Conservation (phyloP, 2,797 vertebrate species). For the Chiloscyllium punctatum region DNA sequence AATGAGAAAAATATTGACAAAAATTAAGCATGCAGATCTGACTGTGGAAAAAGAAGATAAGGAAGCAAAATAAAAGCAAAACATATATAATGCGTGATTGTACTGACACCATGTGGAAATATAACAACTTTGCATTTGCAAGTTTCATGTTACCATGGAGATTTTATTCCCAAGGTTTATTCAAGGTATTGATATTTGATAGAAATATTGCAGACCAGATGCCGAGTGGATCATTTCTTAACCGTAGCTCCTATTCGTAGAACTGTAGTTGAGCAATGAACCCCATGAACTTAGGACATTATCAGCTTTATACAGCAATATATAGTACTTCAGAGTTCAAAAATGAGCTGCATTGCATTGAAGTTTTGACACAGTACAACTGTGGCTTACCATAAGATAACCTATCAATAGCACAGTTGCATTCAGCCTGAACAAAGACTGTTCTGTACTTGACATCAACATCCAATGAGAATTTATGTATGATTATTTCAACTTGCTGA, state of each 20-base stretch:
- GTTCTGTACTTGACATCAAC: neutral
- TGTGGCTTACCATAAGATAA: neutral
- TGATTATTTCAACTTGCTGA: neutral
- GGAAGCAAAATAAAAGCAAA: neutral
- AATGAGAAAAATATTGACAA: neutral
- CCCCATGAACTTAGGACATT: neutral
- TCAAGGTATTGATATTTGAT: neutral
- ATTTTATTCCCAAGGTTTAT: neutral
- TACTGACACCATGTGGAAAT: constrained; percentile 34
- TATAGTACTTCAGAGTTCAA: neutral
- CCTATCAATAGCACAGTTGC: neutral
- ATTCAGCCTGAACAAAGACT: neutral
- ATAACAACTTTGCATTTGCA: neutral
- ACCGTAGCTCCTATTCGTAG: neutral
- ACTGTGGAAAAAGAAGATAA: neutral
- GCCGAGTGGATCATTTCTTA: neutral
- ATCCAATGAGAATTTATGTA: neutral
- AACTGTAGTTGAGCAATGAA: neutral
- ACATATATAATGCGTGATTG: neutral
- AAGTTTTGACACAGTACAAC: neutral
- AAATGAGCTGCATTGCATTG: neutral
- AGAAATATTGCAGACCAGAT: neutral
- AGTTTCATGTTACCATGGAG: neutral
- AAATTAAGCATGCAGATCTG: neutral
- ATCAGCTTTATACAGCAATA: neutral